Conservation (phyloP, 2,113 vertebrate genomes). For the Acanthisitta chloris region DNA sequence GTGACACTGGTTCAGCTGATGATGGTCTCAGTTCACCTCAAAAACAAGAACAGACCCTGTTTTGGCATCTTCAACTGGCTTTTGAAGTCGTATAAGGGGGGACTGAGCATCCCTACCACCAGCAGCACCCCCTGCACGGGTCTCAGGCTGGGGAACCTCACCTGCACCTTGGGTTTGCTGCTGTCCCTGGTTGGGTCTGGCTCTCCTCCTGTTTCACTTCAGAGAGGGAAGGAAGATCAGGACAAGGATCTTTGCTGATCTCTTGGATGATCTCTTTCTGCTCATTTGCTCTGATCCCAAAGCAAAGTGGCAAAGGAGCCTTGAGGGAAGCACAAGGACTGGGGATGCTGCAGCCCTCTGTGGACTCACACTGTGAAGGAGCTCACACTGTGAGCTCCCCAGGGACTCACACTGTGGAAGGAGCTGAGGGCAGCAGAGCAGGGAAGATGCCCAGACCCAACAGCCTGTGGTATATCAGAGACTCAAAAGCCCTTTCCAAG, state of each 20-base stretch:
- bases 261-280: neutral
- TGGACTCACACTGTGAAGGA: too few relatives aligned
- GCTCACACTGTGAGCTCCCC: too few relatives aligned
- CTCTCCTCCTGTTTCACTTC: neutral
- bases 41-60: neutral
- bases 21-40: neutral
- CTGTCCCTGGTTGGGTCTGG: neutral
- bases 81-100: neutral
- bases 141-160: neutral
- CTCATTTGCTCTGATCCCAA: neutral
- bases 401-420: too few relatives aligned
- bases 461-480: neutral
- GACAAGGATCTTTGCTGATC: neutral
- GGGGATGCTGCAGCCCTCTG: neutral
- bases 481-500: neutral
- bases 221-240: neutral
- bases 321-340: neutral
- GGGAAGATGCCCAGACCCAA: neutral
- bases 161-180: neutral
- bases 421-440: neutral
- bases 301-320: neutral
- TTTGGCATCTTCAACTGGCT: neutral
- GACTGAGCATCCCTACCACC: neutral
- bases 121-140: neutral
- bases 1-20: neutral